phyloP scores from a whole-genome alignment of 2,888 invertebrate genomes.

The Papilio demoleus region DNA sequence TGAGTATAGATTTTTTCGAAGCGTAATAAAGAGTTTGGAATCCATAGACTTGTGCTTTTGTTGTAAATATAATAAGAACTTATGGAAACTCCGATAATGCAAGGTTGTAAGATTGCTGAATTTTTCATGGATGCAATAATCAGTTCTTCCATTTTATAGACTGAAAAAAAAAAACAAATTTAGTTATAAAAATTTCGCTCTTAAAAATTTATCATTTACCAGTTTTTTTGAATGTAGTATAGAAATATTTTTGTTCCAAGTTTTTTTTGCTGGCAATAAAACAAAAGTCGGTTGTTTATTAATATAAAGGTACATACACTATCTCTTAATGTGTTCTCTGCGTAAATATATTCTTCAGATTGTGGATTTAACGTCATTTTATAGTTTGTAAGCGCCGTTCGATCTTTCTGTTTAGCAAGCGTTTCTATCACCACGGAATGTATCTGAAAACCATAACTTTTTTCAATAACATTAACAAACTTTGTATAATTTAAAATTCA shows the following conservation, averaged over 20 bases:
- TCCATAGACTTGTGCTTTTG: not conserved
- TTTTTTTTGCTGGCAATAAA: not conserved
- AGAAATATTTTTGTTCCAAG: not conserved
- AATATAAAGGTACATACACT: constrained; percentile 55
- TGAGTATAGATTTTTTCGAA: not conserved
- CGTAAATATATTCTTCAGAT: constrained; percentile 88
- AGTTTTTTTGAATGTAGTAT: no score
- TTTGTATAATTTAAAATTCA: no score
- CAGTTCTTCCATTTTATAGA: constrained; percentile 82
- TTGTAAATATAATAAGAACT: constrained; percentile 11
- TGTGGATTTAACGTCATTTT: constrained; percentile 85
- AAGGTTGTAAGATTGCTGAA: not conserved
- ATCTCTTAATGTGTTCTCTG: constrained; percentile 87
- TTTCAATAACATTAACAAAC: not conserved
- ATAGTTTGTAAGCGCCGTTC: constrained; percentile 84
- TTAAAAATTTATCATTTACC: no score
- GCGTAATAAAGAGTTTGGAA: not conserved
- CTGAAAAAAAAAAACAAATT: constrained; percentile 49
- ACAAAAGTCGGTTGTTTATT: not conserved
- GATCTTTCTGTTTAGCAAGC: constrained; percentile 84
- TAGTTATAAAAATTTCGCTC: not conserved
- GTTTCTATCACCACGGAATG: constrained; percentile 86
- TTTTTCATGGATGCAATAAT: constrained; percentile 39
- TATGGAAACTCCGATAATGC: not conserved
- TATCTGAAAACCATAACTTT: constrained; percentile 68